Conservation (phyloP, 2,113 vertebrate species). For the Ceratotherium simum region DNA sequence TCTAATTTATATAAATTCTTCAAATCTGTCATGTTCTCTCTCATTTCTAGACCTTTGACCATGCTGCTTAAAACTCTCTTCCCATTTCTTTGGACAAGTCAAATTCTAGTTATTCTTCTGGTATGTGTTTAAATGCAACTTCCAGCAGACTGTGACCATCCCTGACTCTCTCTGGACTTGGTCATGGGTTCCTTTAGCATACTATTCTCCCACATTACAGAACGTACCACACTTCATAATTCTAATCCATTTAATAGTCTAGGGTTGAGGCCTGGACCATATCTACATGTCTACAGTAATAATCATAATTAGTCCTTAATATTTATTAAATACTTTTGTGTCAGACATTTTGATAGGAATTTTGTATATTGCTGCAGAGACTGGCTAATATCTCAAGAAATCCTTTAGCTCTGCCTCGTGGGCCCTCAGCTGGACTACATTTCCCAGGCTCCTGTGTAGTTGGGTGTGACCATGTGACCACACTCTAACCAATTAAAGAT, state of each 20-base stretch:
- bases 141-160: neutral
- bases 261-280: neutral
- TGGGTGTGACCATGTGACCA: neutral
- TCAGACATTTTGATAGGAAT: neutral
- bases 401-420: neutral
- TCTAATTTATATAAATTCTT: neutral
- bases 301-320: neutral
- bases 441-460: neutral
- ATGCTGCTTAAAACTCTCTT: neutral
- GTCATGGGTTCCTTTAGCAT: neutral
- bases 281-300: neutral
- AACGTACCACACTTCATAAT: neutral
- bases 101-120: neutral
- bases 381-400: neutral
- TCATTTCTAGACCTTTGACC: neutral
- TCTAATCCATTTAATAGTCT: neutral
- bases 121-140: neutral
- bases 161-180: neutral
- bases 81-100: neutral
- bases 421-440: neutral
- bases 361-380: neutral
- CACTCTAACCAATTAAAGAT: neutral
- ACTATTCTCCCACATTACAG: neutral
- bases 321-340: neutral
- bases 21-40: neutral